phyloP scores from a whole-genome alignment of 2,113 vertebrate genomes.

The Osmerus eperlanus region DNA sequence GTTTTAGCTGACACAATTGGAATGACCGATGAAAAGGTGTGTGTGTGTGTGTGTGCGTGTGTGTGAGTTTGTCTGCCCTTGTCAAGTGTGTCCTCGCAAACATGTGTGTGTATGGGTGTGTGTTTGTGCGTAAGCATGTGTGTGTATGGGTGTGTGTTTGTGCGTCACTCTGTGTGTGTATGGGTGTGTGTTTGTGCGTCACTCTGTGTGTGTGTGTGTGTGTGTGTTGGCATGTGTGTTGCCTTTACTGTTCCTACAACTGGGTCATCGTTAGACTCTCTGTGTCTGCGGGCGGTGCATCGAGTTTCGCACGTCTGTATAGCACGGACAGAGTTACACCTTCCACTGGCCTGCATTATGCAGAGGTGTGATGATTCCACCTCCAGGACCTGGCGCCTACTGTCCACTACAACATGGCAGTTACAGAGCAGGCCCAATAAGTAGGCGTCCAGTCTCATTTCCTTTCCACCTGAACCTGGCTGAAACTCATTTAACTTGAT shows the following conservation, averaged over 20 bases:
- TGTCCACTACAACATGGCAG: no score
- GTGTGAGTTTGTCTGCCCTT: slow-evolving; percentile 24
- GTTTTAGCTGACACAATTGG: slow-evolving; percentile 20
- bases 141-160: slow-evolving; percentile 4
- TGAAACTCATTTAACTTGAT: no score
- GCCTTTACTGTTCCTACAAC: slow-evolving; percentile 21
- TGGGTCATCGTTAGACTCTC: background rate
- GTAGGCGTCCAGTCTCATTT: no score
- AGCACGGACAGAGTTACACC: slow-evolving; percentile 50
- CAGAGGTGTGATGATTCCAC: slow-evolving; percentile 22
- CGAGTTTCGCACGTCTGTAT: background rate
- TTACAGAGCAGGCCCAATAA: no score
- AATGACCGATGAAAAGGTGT: slow-evolving; percentile 20
- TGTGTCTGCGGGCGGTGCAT: background rate
- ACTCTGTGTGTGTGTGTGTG: no score
- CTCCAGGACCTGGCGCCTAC: background rate
- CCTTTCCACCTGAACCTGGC: no score
- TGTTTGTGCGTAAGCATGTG: slow-evolving; percentile 19
- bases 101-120: no score
- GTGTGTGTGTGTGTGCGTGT: background rate
- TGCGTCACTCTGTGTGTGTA: background rate
- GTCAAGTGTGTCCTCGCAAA: background rate
- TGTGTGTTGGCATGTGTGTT: slow-evolving; percentile 38
- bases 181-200: no score
- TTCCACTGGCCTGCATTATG: slow-evolving; percentile 58